These are phyloP conservation scores for Scatophagus argus DNA, from an alignment of 2,113 vertebrate species.

Conservation along the genomic window DNA sequence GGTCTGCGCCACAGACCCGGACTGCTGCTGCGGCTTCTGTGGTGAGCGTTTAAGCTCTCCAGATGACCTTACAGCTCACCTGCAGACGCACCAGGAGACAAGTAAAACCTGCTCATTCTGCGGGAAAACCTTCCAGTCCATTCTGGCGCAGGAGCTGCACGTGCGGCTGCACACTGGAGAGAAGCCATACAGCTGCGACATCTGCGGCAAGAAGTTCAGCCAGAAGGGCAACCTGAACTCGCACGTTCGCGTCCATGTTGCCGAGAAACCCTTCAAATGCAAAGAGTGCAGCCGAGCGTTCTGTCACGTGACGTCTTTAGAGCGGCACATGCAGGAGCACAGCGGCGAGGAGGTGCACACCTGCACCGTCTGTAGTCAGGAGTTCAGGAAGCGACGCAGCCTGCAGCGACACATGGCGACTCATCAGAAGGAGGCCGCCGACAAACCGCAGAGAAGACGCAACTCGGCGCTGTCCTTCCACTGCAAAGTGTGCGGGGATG, in stretches of 20 bases:
- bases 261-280: slow-evolving; percentile 63
- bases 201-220: slow-evolving; percentile 69
- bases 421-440: neutral
- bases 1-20: slow-evolving; percentile 35
- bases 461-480: neutral
- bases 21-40: slow-evolving; percentile 57
- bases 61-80: slow-evolving; percentile 21
- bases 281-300: slow-evolving; percentile 58
- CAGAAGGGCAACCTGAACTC: slow-evolving; percentile 66
- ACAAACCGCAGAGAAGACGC: neutral
- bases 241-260: slow-evolving; percentile 46
- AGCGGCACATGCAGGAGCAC: slow-evolving; percentile 64
- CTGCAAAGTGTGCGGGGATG: slow-evolving; percentile 59
- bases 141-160: slow-evolving; percentile 66
- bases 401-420: slow-evolving; percentile 56
- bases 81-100: slow-evolving; percentile 50
- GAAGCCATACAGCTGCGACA: slow-evolving; percentile 58
- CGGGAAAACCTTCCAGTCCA: slow-evolving; percentile 63
- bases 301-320: slow-evolving; percentile 59
- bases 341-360: neutral
- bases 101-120: slow-evolving; percentile 65
- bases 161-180: slow-evolving; percentile 68
- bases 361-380: slow-evolving; percentile 50
- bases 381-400: slow-evolving; percentile 13
- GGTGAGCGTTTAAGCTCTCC: slow-evolving; percentile 26